phyloP scores from a whole-genome alignment of 2,113 vertebrate species.

The Rhabdomys dilectus region DNA sequence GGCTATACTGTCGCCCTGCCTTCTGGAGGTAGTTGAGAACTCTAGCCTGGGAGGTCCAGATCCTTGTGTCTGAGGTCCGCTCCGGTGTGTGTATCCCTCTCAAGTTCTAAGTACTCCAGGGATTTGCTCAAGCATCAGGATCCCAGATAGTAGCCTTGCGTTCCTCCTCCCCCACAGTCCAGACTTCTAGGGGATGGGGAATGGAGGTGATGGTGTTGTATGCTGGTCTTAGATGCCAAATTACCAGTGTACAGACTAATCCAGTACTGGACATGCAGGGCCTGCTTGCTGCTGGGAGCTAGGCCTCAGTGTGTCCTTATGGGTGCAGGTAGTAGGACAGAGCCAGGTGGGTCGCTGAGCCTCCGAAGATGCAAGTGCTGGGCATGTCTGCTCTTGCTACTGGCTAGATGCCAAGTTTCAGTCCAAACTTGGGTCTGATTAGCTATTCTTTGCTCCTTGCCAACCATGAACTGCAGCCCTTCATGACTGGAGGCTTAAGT shows the following conservation, averaged over 20 bases:
- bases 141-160: not conserved
- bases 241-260: not conserved
- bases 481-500: not conserved
- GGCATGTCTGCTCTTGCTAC: not conserved
- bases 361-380: not conserved
- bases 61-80: not conserved
- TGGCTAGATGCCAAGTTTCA: slow-evolving; percentile 23
- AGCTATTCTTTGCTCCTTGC: not conserved
- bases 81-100: not conserved
- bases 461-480: slow-evolving; percentile 7
- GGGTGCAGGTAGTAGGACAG: not conserved
- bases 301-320: not conserved
- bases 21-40: not conserved
- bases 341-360: not conserved
- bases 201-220: not conserved
- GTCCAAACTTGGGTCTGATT: not conserved
- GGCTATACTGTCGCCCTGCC: not conserved
- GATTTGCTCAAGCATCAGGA: not conserved
- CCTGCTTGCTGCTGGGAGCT: not conserved
- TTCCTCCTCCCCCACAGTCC: not conserved
- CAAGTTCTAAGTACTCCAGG: not conserved
- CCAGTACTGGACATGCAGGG: not conserved
- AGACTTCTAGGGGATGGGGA: not conserved
- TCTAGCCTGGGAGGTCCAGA: not conserved
- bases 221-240: not conserved